Percentiles rank a stretch among this genome's conserved stretches.
Evolutionary conservation across 2,888 invertebrate genomes (phyloP).

Genomic region (Lochmaea crataegi): DNA sequence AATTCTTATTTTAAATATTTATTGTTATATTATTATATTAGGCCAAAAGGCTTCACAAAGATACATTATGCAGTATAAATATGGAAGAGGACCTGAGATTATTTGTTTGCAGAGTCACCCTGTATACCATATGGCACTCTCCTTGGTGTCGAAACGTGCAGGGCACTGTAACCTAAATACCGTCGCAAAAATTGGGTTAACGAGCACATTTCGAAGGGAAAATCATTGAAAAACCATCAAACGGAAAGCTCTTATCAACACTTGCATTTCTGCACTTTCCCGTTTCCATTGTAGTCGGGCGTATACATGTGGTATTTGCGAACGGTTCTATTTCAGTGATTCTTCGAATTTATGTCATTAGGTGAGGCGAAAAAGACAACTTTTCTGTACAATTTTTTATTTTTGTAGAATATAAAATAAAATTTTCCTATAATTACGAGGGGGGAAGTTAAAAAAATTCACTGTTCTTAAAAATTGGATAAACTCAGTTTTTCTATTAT

Average conservation of each 20-base stretch:
- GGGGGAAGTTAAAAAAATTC: too few relatives aligned
- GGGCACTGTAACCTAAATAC: conserved; percentile 57
- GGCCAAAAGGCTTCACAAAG: too few relatives aligned
- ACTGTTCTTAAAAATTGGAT: too few relatives aligned
- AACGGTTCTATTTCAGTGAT: background rate
- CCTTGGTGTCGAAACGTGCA: conserved; percentile 57
- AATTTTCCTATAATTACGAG: too few relatives aligned
- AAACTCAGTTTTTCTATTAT: too few relatives aligned
- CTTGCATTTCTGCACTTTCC: conserved; percentile 37
- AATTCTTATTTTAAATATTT: too few relatives aligned
- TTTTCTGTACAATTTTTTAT: too few relatives aligned
- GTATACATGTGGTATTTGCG: background rate
- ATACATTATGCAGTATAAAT: too few relatives aligned
- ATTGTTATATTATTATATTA: too few relatives aligned
- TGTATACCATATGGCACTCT: conserved; percentile 34
- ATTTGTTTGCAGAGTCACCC: background rate
- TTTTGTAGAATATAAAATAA: too few relatives aligned
- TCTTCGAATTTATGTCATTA: background rate
- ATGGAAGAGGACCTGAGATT: background rate
- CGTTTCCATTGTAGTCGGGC: conserved; percentile 1
- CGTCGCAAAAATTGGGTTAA: conserved; percentile 52
- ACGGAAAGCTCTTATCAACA: conserved; percentile 22
- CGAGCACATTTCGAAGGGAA: conserved; percentile 42
- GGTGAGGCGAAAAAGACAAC: background rate
- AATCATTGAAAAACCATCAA: conserved; percentile 14